Percentiles rank a stretch among this genome's conserved stretches.
These are phyloP conservation scores for Nymphicus hollandicus DNA, from an alignment of 2,113 vertebrate genomes.

Conservation along the genomic window DNA sequence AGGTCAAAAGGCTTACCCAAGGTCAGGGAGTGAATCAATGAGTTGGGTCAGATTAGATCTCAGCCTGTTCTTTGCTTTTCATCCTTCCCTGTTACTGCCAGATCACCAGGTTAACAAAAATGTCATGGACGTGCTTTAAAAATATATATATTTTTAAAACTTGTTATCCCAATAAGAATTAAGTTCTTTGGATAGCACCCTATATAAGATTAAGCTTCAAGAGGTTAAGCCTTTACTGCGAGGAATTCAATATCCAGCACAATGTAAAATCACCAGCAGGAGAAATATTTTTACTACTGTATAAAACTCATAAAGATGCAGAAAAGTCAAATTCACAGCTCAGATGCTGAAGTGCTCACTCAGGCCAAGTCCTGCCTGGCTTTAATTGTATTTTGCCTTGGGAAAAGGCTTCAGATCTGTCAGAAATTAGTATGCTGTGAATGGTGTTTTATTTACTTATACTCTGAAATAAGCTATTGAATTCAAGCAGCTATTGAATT, in stretches of 20 bases:
- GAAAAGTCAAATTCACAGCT: slow-evolving; percentile 44
- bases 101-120: slow-evolving; percentile 56
- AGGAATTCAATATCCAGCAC: slow-evolving; percentile 35
- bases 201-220: slow-evolving; percentile 21
- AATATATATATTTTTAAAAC: slow-evolving; percentile 46
- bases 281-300: slow-evolving; percentile 19
- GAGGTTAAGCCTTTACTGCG: slow-evolving; percentile 34
- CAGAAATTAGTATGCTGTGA: slow-evolving; percentile 36
- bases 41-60: slow-evolving; percentile 66
- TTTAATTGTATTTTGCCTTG: slow-evolving; percentile 62
- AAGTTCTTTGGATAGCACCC: slow-evolving; percentile 22
- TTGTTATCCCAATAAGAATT: slow-evolving; percentile 50
- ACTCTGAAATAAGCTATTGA: slow-evolving; percentile 30
- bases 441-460: slow-evolving; percentile 59
- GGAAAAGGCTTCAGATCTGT: slow-evolving; percentile 53
- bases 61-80: slow-evolving; percentile 38
- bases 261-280: slow-evolving; percentile 23
- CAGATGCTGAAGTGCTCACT: slow-evolving; percentile 36
- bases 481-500: not conserved
- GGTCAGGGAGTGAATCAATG: slow-evolving; percentile 69
- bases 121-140: slow-evolving; percentile 44
- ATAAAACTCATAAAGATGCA: slow-evolving; percentile 37
- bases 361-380: slow-evolving; percentile 37
- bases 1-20: slow-evolving; percentile 65
- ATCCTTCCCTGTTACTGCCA: slow-evolving; percentile 19